Evolutionary conservation across 1,140 invertebrate genomes (phyloP).

Genomic region (Drosophila willistoni): DNA sequence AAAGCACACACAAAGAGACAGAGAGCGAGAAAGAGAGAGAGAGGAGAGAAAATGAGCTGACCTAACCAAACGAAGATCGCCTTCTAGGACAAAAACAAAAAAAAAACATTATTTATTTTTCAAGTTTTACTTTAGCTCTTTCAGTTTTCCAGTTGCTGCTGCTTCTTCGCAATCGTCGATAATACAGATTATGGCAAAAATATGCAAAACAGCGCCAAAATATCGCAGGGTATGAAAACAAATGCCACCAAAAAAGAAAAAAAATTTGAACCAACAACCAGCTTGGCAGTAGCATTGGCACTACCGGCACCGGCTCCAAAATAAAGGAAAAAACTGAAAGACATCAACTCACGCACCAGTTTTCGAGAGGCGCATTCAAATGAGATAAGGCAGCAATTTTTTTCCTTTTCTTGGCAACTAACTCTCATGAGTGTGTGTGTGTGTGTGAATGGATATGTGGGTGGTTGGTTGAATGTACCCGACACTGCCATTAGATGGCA

Average conservation of each 20-base stretch:
- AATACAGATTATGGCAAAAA: slow-evolving; percentile 62
- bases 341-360: slow-evolving; percentile 51
- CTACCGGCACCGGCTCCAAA: neutral
- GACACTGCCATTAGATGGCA: slow-evolving; percentile 51
- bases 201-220: slow-evolving; percentile 55
- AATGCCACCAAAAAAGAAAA: slow-evolving; percentile 25
- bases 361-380: slow-evolving; percentile 60
- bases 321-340: slow-evolving; percentile 4
- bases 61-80: no score
- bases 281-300: neutral
- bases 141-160: slow-evolving; percentile 5
- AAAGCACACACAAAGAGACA: slow-evolving; percentile 17
- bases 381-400: slow-evolving; percentile 54
- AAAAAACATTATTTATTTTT: no score
- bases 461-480: slow-evolving; percentile 5
- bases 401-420: slow-evolving; percentile 21
- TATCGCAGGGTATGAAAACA: slow-evolving; percentile 57
- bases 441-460: slow-evolving; percentile 16
- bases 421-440: slow-evolving; percentile 26
- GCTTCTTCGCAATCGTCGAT: slow-evolving; percentile 49
- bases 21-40: neutral
- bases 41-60: neutral
- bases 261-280: slow-evolving; percentile 31
- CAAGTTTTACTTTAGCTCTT: no score
- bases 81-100: no score